Conservation (phyloP, 2,888 invertebrate species). For the Cheilosia urbana region DNA sequence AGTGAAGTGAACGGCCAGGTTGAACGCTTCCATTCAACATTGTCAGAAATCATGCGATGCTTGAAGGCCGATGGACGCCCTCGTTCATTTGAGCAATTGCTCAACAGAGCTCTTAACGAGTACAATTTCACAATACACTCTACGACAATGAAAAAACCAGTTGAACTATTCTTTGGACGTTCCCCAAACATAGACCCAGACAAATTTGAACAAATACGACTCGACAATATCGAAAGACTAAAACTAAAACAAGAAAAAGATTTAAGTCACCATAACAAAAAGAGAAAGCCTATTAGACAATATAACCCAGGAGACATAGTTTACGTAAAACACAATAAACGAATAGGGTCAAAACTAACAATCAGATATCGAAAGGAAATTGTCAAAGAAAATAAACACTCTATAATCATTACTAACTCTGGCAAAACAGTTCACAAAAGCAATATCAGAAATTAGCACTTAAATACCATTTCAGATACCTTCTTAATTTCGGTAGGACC, state of each 20-base stretch:
- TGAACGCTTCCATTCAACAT: constrained; percentile 72
- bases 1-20: constrained; percentile 63
- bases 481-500: constrained; percentile 1
- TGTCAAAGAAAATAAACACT: constrained; percentile 36
- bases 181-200: too few relatives aligned
- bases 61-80: constrained; percentile 35
- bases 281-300: constrained; percentile 44
- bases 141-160: constrained; percentile 57
- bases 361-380: constrained; percentile 56
- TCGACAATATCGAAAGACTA: too few relatives aligned
- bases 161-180: too few relatives aligned
- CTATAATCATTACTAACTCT: constrained; percentile 38
- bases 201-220: too few relatives aligned
- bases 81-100: constrained; percentile 62
- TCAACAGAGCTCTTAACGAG: constrained; percentile 58
- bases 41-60: constrained; percentile 71
- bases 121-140: constrained; percentile 59
- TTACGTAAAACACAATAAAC: constrained; percentile 54
- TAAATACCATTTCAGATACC: constrained; percentile 13
- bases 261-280: too few relatives aligned
- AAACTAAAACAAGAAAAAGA: constrained; percentile 65
- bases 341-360: constrained; percentile 61
- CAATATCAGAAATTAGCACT: constrained; percentile 10
- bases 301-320: constrained; percentile 56
- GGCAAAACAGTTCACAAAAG: constrained; percentile 46